Conservation (phyloP, 2,888 invertebrate species). For the Galeopsomyia nigrocyanea region DNA sequence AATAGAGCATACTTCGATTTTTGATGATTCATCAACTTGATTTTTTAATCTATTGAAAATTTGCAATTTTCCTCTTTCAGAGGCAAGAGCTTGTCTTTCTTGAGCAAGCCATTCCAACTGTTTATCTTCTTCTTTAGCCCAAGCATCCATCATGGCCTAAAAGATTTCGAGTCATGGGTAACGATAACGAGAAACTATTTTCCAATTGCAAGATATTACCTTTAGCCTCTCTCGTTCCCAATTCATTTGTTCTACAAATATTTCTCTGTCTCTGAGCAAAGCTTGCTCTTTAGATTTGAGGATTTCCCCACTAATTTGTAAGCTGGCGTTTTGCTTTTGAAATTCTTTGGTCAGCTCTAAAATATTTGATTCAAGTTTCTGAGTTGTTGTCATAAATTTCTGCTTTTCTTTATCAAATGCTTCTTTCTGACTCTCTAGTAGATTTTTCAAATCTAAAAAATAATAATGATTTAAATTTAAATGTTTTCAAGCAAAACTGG, state of each 20-base stretch:
- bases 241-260: constrained; percentile 61
- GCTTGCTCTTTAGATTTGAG: constrained; percentile 56
- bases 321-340: constrained; percentile 54
- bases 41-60: constrained; percentile 58
- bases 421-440: constrained; percentile 57
- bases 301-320: constrained; percentile 56
- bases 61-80: constrained; percentile 61
- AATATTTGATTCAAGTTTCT: constrained; percentile 57
- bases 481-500: no score
- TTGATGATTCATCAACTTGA: constrained; percentile 56
- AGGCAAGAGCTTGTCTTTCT: constrained; percentile 58
- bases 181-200: no score
- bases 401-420: constrained; percentile 55
- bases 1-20: constrained; percentile 57
- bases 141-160: constrained; percentile 60
- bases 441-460: constrained; percentile 56
- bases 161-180: constrained; percentile 9
- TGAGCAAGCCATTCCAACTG: constrained; percentile 56
- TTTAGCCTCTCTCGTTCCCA: constrained; percentile 56
- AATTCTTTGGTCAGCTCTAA: constrained; percentile 56
- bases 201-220: not conserved
- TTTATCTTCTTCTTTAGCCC: constrained; percentile 61
- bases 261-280: constrained; percentile 59
- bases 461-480: constrained; percentile 22
- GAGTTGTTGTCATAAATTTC: constrained; percentile 54